Conservation (phyloP, 92 coral and sea anemone genomes). For the Phenganax marumi region DNA sequence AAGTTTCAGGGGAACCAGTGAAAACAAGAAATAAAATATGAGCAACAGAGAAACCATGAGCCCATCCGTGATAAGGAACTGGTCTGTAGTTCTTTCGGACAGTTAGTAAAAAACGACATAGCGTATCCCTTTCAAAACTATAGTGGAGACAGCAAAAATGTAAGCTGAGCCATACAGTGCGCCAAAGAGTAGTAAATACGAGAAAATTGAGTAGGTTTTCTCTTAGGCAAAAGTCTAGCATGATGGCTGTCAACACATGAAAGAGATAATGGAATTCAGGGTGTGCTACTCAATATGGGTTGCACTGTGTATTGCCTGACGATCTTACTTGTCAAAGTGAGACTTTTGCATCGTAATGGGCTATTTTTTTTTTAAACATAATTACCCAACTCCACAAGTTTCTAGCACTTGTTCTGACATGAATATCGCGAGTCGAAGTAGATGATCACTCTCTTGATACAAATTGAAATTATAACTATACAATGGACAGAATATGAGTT, state of each 20-base stretch:
- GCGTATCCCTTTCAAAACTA: constrained; percentile 81
- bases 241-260: too few relatives aligned
- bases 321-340: too few relatives aligned
- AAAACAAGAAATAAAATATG: constrained; percentile 71
- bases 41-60: constrained; percentile 91
- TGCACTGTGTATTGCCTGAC: too few relatives aligned
- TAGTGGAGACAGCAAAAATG: background rate
- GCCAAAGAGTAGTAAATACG: background rate
- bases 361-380: background rate
- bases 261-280: too few relatives aligned
- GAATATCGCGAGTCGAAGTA: constrained; percentile 63
- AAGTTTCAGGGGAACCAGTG: constrained; percentile 54
- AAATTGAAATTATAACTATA: constrained; percentile 77
- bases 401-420: constrained; percentile 78
- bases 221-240: too few relatives aligned
- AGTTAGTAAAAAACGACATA: constrained; percentile 75
- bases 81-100: constrained; percentile 88
- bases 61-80: constrained; percentile 89
- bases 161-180: background rate
- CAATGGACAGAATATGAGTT: constrained; percentile 8
- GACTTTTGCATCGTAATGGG: background rate
- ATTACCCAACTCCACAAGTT: constrained; percentile 71
- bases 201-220: too few relatives aligned
- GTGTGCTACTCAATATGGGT: too few relatives aligned
- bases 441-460: constrained; percentile 66